Evolutionary conservation across 2,797 vertebrate genomes (phyloP).

Genomic region (Hephaestus fuliginosus): DNA sequence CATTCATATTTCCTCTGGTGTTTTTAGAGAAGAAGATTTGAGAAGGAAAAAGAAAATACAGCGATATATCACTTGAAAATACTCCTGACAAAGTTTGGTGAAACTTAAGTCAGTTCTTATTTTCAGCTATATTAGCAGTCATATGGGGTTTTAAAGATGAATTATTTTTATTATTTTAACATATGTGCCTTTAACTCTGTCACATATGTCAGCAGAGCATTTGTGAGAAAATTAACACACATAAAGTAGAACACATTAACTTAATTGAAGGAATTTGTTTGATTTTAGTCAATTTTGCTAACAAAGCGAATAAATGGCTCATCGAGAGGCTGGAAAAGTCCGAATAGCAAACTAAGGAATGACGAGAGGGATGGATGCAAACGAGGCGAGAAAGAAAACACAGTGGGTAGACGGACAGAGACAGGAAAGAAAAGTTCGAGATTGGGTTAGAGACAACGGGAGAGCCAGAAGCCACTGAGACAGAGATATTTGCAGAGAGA

Average conservation of each 20-base stretch:
- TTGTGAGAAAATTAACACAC: neutral
- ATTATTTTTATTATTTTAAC: no score
- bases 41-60: neutral
- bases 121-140: neutral
- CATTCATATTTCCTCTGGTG: neutral
- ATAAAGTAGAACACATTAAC: neutral
- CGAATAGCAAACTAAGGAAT: constrained; percentile 17
- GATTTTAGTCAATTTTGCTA: neutral
- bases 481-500: constrained; percentile 52
- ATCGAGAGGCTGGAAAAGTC: constrained; percentile 18
- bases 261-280: constrained; percentile 15
- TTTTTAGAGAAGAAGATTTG: neutral
- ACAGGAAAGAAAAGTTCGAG: constrained; percentile 49
- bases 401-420: constrained; percentile 32
- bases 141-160: neutral
- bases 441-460: constrained; percentile 49
- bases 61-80: neutral
- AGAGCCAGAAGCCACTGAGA: constrained; percentile 64
- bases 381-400: constrained; percentile 6
- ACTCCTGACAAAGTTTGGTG: neutral
- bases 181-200: neutral
- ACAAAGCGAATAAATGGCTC: constrained; percentile 13
- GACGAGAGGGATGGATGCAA: constrained; percentile 41
- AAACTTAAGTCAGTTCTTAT: neutral
- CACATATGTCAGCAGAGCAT: neutral